Base-by-base conservation (phyloP, 2,113 vertebrate genomes). In the Tyto alba region DNA sequence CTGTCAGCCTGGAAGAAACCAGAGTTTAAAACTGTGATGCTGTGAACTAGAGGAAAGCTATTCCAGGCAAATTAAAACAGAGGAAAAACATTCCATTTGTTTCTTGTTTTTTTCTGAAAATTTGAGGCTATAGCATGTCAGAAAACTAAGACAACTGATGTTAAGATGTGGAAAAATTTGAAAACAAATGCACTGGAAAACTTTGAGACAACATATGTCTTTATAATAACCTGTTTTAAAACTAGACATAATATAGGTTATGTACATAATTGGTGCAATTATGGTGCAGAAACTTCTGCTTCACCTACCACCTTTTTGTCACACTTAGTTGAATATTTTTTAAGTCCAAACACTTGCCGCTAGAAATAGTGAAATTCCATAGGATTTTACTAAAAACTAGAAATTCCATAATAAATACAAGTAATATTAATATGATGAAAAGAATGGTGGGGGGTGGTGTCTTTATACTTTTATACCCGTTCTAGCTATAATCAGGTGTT, bases 361-460 rank as follows among this genome's bases (percentile, higher is more conserved):
- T 36, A 29, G 48, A 75, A 88, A 52, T 52, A 93, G n/a, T n/a
- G n/a, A n/a, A n/a, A n/a, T n/a, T n/a, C n/a, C n/a, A n/a, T n/a
- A n/a, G n/a, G n/a, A n/a, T n/a, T n/a, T n/a, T n/a, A n/a, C n/a
- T n/a, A n/a, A n/a, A n/a, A n/a, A n/a, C n/a, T n/a, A n/a, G n/a
- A n/a, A n/a, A 43, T 79, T 85, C 40, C 7, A 2, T 63, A 77
- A 47, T 78, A 84, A 90, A 62, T 40, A 81, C 18, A 59, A 56
- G 30, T 41, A 64, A 40, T 52, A 63, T 6, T 82, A 79, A 91
- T 85, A 59, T 52, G 5, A 27, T 25, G 23, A 27, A 50, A 80
- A 62, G 36, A 64, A 36, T 52, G 34, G 11, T 0, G 0, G 3
- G 2, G 12, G 1, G 4, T 7, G 1, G 8, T 57, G 21, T 69